Conservation (phyloP, 2,888 invertebrate species). For the Lycophotia porphyrea region DNA sequence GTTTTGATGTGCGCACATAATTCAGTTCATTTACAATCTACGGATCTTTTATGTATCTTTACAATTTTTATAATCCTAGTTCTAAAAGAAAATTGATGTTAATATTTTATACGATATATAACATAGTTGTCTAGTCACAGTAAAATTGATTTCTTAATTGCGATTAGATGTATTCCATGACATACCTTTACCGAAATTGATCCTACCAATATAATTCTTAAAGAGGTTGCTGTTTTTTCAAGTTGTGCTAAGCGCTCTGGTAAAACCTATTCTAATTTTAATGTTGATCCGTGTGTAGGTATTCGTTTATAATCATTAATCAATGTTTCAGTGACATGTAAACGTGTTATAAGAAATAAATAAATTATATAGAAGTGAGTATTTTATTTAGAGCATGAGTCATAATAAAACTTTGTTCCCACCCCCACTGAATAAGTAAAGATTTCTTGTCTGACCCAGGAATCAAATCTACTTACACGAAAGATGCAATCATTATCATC, state of each 20-base stretch:
- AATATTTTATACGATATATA: constrained; percentile 64
- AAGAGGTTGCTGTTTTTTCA: constrained; percentile 59
- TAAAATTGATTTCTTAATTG: constrained; percentile 55
- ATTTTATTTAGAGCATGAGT: constrained; percentile 40
- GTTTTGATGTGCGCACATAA: constrained; percentile 36
- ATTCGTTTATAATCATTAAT: constrained; percentile 69
- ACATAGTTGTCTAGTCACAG: constrained; percentile 71
- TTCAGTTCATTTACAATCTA: constrained; percentile 37
- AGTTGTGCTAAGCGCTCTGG: constrained; percentile 68
- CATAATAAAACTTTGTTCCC: not conserved
- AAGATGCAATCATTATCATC: not conserved
- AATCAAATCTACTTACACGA: not conserved
- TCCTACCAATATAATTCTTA: constrained; percentile 42
- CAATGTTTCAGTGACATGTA: constrained; percentile 69
- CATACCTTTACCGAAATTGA: constrained; percentile 51
- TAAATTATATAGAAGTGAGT: constrained; percentile 62
- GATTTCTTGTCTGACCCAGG: not conserved
- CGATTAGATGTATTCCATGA: constrained; percentile 64
- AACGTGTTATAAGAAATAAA: constrained; percentile 72
- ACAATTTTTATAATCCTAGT: constrained; percentile 64
- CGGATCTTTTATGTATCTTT: constrained; percentile 40
- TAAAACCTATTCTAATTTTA: constrained; percentile 70
- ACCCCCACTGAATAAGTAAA: not conserved
- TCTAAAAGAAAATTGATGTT: constrained; percentile 62
- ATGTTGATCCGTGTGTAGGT: constrained; percentile 81